These are phyloP conservation scores for Saxicola maurus DNA, from an alignment of 2,797 vertebrate species.

Conservation along the genomic window DNA sequence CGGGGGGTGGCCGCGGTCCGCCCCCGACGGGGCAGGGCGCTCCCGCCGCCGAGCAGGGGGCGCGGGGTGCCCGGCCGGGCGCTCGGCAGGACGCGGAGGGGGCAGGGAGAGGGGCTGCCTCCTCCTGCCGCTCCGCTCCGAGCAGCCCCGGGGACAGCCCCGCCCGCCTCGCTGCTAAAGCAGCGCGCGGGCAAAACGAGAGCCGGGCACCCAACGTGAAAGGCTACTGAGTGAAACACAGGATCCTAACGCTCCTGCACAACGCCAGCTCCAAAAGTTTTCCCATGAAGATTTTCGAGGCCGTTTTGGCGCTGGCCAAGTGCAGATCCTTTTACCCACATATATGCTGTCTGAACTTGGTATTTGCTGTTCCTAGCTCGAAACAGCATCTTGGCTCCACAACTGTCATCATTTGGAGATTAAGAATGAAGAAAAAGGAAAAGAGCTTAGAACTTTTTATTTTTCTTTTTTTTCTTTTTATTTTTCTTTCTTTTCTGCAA, in stretches of 20 bases:
- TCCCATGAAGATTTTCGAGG: not conserved
- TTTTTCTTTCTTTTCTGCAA: not conserved
- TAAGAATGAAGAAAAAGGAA: not conserved
- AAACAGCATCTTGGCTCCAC: not conserved
- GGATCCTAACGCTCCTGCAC: accelerated
- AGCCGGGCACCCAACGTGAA: not conserved
- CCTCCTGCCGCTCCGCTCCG: not conserved
- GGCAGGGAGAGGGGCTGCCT: not conserved
- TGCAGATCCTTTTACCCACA: no score
- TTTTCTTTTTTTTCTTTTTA: no score
- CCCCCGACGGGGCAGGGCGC: not conserved
- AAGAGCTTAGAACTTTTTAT: not conserved
- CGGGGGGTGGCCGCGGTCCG: not conserved
- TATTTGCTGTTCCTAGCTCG: not conserved
- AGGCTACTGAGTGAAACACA: not conserved
- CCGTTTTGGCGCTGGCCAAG: not conserved
- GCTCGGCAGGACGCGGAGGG: accelerated
- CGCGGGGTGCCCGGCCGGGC: not conserved
- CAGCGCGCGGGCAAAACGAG: not conserved
- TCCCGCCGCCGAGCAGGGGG: not conserved
- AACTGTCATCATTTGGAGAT: not conserved
- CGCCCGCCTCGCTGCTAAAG: not conserved
- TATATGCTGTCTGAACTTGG: not conserved
- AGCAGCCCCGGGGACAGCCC: not conserved
- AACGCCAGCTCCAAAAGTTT: not conserved